Evolutionary conservation across 2,797 vertebrate species (phyloP), one percentile per base, ranked within the genome.

Genomic region (Steatocranus sp.): DNA sequence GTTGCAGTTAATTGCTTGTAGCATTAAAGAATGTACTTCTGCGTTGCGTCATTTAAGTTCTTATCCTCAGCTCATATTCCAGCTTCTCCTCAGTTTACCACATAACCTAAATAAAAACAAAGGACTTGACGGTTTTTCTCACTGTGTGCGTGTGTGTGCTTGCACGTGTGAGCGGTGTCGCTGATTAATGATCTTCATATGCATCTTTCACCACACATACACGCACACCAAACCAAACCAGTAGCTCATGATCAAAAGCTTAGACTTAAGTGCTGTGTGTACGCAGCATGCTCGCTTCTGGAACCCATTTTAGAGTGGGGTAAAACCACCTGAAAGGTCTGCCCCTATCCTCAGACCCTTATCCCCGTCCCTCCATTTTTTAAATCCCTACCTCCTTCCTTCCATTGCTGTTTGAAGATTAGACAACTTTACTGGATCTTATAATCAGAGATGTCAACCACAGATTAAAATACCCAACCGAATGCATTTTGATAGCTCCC

Each of bases 221-320:
- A 77, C 10, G 12, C 43, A 78, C 75, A 76, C 85, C 79, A 78
- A 76, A 81, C 85, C 43, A 87, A 87, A 92, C 90, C 93, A 93
- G 92, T 92, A 94, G 92, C 92, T 83, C 86, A 85, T 85, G 88
- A 94, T 95, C 93, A 94, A 91, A 95, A 86, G 90, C 91, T 91
- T 89, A 88, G 85, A 82, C 56, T 86, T 83, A 91, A 93, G 90
- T 83, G 63, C 70, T 75, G 80, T 79, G 87, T 86, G 86, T 84
- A 53, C 14, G 83, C 83, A 85, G 87, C 79, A 83, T 34, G 41
- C 88, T 91, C 2, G 7, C 88, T 91, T 94, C 93, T 96, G 94
- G 94, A 95, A 95, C 85, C 90, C 82, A 94, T 95, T 95, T 94
- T 50, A 80, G 84, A 89, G 80, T 51, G 53, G 90, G 85, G 70